Percentiles rank a stretch among this genome's conserved stretches.
phyloP scores from a whole-genome alignment of 2,888 invertebrate species.

The Conops quadrifasciatus region DNA sequence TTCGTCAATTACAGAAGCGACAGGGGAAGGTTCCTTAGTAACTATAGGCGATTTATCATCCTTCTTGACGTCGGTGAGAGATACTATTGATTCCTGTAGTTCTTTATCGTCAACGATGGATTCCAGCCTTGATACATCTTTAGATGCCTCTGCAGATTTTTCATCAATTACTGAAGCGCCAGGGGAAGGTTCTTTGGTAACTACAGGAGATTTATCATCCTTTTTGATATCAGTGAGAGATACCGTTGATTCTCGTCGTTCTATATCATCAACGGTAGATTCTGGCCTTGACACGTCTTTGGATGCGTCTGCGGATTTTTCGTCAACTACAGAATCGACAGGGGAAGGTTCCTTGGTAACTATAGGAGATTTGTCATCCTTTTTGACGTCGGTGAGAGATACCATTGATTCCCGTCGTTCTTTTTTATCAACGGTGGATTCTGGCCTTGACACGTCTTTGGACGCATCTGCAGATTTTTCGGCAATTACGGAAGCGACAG shows the following conservation, averaged over 20 bases:
- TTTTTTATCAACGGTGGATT: constrained; percentile 18
- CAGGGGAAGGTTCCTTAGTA: constrained; percentile 29
- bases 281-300: constrained; percentile 41
- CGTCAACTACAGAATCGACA: constrained; percentile 30
- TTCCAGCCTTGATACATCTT: constrained; percentile 39
- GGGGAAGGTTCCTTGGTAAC: constrained; percentile 41
- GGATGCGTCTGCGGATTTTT: constrained; percentile 39
- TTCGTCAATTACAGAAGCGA: constrained; percentile 37
- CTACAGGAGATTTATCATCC: constrained; percentile 29
- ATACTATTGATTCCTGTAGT: constrained; percentile 32
- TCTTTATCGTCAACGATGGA: constrained; percentile 37
- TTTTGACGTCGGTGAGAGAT: too few species aligned
- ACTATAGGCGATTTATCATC: constrained; percentile 18
- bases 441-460: constrained; percentile 35
- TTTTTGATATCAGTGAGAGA: constrained; percentile 35
- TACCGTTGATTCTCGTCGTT: constrained; percentile 36
- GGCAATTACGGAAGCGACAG: constrained; percentile 31
- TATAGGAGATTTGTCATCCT: constrained; percentile 41
- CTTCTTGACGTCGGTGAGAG: constrained; percentile 30
- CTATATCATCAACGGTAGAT: constrained; percentile 32
- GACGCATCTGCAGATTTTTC: too few species aligned
- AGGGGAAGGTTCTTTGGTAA: constrained; percentile 44
- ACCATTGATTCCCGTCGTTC: too few species aligned
- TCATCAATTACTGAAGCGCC: constrained; percentile 30
- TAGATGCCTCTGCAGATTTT: constrained; percentile 41